Conservation (phyloP, 2,888 invertebrate species). For the Tachystola acroxantha region DNA sequence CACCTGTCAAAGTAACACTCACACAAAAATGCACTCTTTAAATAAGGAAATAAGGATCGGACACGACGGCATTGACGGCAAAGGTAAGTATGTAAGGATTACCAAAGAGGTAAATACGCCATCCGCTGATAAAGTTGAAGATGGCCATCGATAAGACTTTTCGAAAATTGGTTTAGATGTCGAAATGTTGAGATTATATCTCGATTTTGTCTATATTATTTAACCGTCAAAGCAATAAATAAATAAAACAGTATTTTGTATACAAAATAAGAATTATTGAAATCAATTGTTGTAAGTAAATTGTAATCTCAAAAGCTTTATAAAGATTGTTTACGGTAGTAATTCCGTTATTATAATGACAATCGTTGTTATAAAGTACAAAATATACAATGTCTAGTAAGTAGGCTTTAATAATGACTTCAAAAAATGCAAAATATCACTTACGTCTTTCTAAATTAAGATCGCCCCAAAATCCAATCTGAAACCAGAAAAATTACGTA, state of each 20-base stretch:
- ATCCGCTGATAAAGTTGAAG: slow-evolving; percentile 2
- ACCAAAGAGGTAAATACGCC: slow-evolving; percentile 2
- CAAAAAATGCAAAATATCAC: background rate
- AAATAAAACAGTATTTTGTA: no score
- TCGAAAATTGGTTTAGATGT: slow-evolving; percentile 2
- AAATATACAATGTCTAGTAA: no score
- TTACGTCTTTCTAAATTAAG: background rate
- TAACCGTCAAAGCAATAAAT: no score
- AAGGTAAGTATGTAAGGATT: background rate
- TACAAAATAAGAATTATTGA: no score
- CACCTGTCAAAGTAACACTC: background rate
- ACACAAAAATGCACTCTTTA: background rate
- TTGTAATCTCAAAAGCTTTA: no score
- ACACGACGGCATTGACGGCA: no score
- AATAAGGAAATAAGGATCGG: background rate
- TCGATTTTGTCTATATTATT: no score
- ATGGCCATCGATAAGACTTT: slow-evolving; percentile 6
- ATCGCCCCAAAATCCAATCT: slow-evolving; percentile 3
- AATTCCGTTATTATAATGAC: no score
- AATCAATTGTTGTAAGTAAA: no score
- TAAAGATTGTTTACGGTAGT: no score
- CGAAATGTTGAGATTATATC: background rate
- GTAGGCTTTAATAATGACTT: no score
- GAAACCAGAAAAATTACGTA: background rate
- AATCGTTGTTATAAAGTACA: no score